These are phyloP conservation scores for Limnothrissa miodon DNA, from an alignment of 2,113 vertebrate species.

Conservation along the genomic window DNA sequence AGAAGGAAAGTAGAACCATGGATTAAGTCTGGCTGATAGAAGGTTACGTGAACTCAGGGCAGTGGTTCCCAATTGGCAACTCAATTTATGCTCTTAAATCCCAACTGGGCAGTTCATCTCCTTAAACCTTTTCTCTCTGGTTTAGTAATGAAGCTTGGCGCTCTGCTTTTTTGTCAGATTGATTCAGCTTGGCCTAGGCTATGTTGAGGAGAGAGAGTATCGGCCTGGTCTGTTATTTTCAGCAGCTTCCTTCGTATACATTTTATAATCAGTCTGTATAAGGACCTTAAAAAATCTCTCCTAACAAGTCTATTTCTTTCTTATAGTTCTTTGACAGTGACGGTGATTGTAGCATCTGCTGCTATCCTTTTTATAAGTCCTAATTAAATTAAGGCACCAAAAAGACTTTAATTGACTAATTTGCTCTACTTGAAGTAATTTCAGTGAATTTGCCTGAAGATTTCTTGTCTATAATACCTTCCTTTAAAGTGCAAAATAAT, in stretches of 20 bases:
- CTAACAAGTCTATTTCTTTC: background rate
- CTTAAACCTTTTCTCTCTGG: background rate
- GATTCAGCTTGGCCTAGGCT: constrained; percentile 43
- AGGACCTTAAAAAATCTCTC: background rate
- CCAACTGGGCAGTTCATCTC: background rate
- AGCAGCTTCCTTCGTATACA: background rate
- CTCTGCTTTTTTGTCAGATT: constrained; percentile 1
- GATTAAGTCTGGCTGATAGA: background rate
- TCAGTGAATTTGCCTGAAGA: background rate
- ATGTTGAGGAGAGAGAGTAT: constrained; percentile 33
- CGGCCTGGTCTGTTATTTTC: background rate
- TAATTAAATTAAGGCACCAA: background rate
- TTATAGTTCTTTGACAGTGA: background rate
- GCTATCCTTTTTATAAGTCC: background rate
- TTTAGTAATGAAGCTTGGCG: constrained; percentile 19
- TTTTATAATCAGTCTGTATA: background rate
- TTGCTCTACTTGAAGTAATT: background rate
- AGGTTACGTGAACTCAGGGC: background rate
- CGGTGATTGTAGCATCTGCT: background rate
- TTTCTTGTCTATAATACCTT: background rate
- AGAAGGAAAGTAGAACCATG: background rate
- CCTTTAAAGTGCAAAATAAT: constrained; percentile 44
- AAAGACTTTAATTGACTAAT: background rate
- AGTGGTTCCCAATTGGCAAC: constrained; percentile 1
- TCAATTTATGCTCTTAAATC: constrained; percentile 13